Evolutionary conservation across 2,113 vertebrate species (phyloP).

Genomic region (Pithys albifrons): DNA sequence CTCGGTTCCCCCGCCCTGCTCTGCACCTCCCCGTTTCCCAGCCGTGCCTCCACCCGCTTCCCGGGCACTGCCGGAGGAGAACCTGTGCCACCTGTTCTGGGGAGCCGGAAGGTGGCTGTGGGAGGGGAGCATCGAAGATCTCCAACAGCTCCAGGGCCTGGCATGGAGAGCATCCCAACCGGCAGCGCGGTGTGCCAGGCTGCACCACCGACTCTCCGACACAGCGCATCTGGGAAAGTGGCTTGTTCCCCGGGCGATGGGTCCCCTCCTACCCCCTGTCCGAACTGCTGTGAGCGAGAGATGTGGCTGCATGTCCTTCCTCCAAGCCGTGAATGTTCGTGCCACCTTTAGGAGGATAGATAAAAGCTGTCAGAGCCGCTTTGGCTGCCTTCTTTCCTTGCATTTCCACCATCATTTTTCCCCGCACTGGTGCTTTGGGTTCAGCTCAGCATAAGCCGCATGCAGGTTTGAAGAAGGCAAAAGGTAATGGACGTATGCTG

Average conservation of each 20-base stretch:
- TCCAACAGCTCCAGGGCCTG: background rate
- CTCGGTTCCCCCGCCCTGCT: background rate
- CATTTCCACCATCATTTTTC: background rate
- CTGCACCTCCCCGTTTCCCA: fast-evolving
- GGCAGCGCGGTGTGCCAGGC: fast-evolving
- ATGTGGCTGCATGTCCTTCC: background rate
- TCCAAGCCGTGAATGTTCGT: fast-evolving
- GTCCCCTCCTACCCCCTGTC: background rate
- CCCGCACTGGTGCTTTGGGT: background rate
- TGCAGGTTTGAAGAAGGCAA: background rate
- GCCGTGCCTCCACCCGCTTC: fast-evolving
- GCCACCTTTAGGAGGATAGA: background rate
- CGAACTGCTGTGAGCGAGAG: background rate
- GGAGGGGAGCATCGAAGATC: background rate
- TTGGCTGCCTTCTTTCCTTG: background rate
- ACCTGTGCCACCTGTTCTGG: fast-evolving
- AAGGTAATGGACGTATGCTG: background rate
- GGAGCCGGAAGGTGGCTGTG: background rate
- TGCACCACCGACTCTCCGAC: fast-evolving
- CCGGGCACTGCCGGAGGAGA: background rate
- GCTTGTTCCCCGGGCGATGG: fast-evolving
- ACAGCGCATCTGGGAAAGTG: fast-evolving
- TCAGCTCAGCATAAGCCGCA: background rate
- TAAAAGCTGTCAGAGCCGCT: background rate
- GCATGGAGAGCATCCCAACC: fast-evolving